These are phyloP conservation scores for Luffia ferchaultella DNA, from an alignment of 2,888 invertebrate genomes.

Conservation along the genomic window DNA sequence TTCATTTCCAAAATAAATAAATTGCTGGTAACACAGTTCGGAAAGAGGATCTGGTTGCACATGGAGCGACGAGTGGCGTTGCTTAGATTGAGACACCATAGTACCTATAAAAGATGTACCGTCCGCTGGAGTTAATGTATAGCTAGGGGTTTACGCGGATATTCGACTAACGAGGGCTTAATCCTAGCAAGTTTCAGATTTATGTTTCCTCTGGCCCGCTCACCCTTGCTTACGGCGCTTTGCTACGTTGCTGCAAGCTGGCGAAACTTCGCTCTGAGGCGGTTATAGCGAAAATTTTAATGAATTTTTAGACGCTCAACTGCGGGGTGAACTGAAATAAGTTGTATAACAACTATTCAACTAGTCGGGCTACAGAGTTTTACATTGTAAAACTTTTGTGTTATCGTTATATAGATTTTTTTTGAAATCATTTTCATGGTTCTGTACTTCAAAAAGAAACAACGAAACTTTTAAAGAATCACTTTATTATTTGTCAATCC, in stretches of 20 bases:
- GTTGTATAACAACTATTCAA: no score
- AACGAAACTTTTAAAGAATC: no score
- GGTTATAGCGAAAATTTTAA: not conserved
- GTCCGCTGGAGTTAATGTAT: no score
- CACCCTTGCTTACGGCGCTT: not conserved
- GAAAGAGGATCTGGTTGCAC: slow-evolving; percentile 9
- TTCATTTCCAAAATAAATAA: slow-evolving; percentile 22
- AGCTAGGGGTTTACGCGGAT: slow-evolving; percentile 16
- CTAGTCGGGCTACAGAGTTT: no score
- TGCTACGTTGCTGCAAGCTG: not conserved
- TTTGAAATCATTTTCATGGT: no score
- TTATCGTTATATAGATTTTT: no score
- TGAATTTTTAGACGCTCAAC: not conserved
- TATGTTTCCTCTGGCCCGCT: slow-evolving; percentile 14
- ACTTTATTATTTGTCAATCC: no score
- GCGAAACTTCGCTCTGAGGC: not conserved
- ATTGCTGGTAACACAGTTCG: slow-evolving; percentile 8
- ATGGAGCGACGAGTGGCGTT: no score
- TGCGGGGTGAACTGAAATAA: not conserved
- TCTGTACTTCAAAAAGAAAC: no score
- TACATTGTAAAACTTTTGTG: no score
- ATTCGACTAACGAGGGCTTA: slow-evolving; percentile 21
- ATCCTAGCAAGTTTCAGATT: slow-evolving; percentile 27
- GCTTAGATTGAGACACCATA: no score
- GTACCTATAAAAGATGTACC: no score